Conservation (phyloP, 2,113 vertebrate genomes). For the Lepidothrix coronata region DNA sequence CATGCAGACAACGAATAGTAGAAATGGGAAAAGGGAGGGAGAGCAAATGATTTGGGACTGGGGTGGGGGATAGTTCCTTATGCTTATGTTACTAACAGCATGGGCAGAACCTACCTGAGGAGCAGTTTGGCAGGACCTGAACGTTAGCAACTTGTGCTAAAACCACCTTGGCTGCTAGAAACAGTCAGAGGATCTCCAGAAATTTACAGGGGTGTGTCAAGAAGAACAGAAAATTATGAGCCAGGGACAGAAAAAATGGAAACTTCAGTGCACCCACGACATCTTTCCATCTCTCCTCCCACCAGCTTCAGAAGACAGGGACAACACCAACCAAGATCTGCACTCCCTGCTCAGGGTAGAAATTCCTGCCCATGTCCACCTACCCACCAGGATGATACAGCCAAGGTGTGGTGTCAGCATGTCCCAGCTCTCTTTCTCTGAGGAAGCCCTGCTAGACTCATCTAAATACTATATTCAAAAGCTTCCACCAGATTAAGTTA, state of each 20-base stretch:
- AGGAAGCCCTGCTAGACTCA: neutral
- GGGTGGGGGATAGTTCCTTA: neutral
- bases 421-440: neutral
- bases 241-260: neutral
- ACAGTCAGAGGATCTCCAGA: neutral
- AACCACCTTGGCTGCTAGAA: neutral
- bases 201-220: neutral
- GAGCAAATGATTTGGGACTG: neutral
- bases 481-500: neutral
- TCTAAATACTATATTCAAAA: neutral
- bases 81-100: neutral
- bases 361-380: neutral
- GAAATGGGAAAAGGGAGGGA: neutral
- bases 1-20: neutral
- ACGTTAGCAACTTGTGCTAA: neutral
- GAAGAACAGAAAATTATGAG: neutral
- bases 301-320: neutral
- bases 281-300: neutral
- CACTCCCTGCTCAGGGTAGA: neutral
- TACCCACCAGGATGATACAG: neutral
- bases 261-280: accelerated
- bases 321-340: accelerated
- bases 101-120: neutral
- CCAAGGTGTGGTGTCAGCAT: accelerated
- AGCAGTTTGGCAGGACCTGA: neutral